These are phyloP conservation scores for Empis livida DNA, from an alignment of 2,888 invertebrate genomes.

Conservation along the genomic window DNA sequence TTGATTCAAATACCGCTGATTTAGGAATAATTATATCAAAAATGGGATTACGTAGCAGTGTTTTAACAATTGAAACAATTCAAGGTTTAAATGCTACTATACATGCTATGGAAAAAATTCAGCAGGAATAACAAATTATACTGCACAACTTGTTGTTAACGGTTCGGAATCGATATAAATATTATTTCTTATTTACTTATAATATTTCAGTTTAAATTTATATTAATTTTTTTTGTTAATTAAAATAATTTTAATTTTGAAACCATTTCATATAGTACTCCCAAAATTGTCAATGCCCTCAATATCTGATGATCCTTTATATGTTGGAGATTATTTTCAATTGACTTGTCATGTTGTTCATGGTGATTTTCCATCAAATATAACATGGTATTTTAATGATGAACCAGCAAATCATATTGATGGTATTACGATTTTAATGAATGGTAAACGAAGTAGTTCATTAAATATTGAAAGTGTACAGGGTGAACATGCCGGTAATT, in stretches of 20 bases:
- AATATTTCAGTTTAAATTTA: constrained; percentile 10
- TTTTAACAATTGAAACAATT: constrained; percentile 46
- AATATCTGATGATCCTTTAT: constrained; percentile 46
- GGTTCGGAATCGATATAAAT: constrained; percentile 35
- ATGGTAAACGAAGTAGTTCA: constrained; percentile 47
- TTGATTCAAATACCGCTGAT: constrained; percentile 34
- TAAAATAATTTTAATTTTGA: constrained; percentile 6
- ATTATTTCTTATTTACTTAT: constrained; percentile 7
- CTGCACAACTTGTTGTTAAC: constrained; percentile 53
- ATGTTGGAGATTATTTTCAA: constrained; percentile 48
- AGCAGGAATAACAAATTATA: constrained; percentile 52
- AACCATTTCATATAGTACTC: background rate
- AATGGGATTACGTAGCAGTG: constrained; percentile 40
- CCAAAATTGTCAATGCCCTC: background rate
- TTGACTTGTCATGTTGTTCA: constrained; percentile 53
- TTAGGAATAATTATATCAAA: constrained; percentile 36
- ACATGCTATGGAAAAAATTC: constrained; percentile 49
- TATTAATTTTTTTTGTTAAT: constrained; percentile 5
- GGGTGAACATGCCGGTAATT: constrained; percentile 56
- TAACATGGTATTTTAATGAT: constrained; percentile 60
- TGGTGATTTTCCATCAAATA: constrained; percentile 67
- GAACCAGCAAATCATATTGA: constrained; percentile 22
- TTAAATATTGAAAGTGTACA: constrained; percentile 48
- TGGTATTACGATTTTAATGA: constrained; percentile 28
- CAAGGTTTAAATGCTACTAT: constrained; percentile 51